Percentiles rank a stretch among this genome's conserved stretches.
Evolutionary conservation across 2,888 invertebrate genomes (phyloP).

Genomic region (Dasysyrphus tricinctus): DNA sequence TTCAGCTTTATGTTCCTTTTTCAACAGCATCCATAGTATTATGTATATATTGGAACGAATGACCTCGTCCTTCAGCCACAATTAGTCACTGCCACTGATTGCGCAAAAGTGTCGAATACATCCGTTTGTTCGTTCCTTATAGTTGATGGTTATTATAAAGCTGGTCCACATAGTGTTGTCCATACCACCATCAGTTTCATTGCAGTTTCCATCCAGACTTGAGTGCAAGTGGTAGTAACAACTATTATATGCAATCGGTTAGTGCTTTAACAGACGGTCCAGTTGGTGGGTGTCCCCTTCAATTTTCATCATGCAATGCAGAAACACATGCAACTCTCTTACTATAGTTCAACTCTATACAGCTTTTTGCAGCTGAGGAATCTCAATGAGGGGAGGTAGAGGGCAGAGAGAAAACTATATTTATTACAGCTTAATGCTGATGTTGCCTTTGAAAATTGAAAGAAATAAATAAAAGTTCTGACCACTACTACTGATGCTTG

Average conservation of each 20-base stretch:
- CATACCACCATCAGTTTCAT: background rate
- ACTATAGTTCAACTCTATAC: slow-evolving; percentile 12
- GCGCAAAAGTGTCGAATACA: slow-evolving; percentile 61
- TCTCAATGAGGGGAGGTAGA: slow-evolving; percentile 16
- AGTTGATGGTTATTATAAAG: slow-evolving; percentile 26
- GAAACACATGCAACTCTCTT: slow-evolving; percentile 41
- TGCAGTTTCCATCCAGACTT: slow-evolving; percentile 39
- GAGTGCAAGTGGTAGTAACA: slow-evolving; percentile 33
- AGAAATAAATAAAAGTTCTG: slow-evolving; percentile 54
- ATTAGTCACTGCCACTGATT: slow-evolving; percentile 67
- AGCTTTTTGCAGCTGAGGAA: slow-evolving; percentile 14
- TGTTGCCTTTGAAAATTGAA: slow-evolving; percentile 55
- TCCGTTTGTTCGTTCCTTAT: slow-evolving; percentile 50
- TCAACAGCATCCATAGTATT: background rate
- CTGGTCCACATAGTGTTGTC: slow-evolving; percentile 10
- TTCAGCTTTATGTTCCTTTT: background rate
- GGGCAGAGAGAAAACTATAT: slow-evolving; percentile 25
- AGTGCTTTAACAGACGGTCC: background rate
- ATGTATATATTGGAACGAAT: background rate
- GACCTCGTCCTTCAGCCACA: slow-evolving; percentile 64
- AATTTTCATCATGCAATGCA: slow-evolving; percentile 16
- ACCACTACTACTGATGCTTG: slow-evolving; percentile 32
- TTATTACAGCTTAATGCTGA: slow-evolving; percentile 65
- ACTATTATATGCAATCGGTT: background rate
- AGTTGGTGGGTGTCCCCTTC: background rate